Conservation (phyloP, 2,888 invertebrate species). For the Parnassius smintheus region DNA sequence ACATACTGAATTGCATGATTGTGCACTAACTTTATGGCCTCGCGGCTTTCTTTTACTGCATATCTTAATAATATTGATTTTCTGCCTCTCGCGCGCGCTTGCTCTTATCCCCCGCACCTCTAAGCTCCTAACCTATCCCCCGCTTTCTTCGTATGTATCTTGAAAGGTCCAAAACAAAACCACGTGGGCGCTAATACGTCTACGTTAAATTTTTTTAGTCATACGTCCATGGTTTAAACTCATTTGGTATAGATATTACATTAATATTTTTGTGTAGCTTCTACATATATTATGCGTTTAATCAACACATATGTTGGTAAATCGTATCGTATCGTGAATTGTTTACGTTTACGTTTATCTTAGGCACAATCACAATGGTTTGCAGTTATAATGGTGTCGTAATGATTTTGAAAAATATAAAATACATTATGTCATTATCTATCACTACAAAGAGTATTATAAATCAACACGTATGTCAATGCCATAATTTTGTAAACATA, state of each 20-base stretch:
- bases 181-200: conserved; percentile 42
- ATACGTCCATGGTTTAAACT: too few species aligned
- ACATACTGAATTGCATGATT: conserved; percentile 13
- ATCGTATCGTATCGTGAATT: too few species aligned
- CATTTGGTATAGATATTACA: too few species aligned
- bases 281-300: background rate
- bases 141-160: conserved; percentile 35
- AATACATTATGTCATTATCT: background rate
- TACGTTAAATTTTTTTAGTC: conserved; percentile 23
- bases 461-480: too few species aligned
- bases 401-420: too few species aligned
- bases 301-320: background rate
- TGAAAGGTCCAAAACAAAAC: conserved; percentile 47
- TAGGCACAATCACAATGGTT: too few species aligned
- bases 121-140: conserved; percentile 28
- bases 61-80: conserved; percentile 57
- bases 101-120: conserved; percentile 32
- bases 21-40: conserved; percentile 18
- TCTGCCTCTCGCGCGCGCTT: conserved; percentile 49
- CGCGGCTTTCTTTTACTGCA: conserved; percentile 33
- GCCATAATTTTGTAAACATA: too few species aligned
- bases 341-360: too few species aligned
- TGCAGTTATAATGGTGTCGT: too few species aligned
- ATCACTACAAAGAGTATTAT: too few species aligned
- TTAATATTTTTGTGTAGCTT: background rate